These are phyloP conservation scores for Chionomys nivalis DNA, from an alignment of 2,113 vertebrate species.

Conservation along the genomic window DNA sequence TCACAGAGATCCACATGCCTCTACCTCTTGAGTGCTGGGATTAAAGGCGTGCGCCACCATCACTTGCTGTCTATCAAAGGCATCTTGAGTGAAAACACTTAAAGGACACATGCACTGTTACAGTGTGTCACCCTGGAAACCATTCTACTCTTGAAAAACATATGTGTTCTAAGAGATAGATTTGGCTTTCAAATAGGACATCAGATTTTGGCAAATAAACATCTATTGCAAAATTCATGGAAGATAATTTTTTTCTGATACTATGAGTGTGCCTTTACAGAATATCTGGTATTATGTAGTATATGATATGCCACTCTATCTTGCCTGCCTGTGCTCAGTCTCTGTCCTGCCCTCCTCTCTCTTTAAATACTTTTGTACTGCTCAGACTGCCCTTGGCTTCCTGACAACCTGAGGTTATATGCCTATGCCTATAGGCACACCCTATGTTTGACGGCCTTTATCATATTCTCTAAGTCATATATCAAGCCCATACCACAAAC, in stretches of 20 bases:
- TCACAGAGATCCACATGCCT: background rate
- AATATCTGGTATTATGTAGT: background rate
- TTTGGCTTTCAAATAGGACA: conserved; percentile 27
- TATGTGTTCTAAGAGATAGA: background rate
- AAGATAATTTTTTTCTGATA: conserved; percentile 40
- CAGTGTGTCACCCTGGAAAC: background rate
- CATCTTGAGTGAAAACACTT: conserved; percentile 19
- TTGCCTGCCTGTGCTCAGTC: background rate
- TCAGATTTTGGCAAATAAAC: conserved; percentile 54
- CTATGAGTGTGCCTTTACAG: background rate
- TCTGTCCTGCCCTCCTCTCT: background rate
- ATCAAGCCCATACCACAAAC: background rate
- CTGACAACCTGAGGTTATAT: background rate
- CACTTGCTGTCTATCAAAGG: background rate
- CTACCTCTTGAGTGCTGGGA: background rate
- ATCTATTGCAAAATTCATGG: conserved; percentile 11
- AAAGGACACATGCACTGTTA: background rate
- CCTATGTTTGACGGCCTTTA: background rate
- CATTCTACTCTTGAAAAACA: conserved; percentile 20
- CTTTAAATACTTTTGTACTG: background rate
- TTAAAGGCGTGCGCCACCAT: background rate
- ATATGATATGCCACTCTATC: background rate
- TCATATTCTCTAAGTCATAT: background rate
- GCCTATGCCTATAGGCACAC: background rate
- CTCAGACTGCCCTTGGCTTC: background rate